These are phyloP conservation scores for Macaca nemestrina DNA, from an alignment of 2,113 vertebrate species.

Conservation along the genomic window DNA sequence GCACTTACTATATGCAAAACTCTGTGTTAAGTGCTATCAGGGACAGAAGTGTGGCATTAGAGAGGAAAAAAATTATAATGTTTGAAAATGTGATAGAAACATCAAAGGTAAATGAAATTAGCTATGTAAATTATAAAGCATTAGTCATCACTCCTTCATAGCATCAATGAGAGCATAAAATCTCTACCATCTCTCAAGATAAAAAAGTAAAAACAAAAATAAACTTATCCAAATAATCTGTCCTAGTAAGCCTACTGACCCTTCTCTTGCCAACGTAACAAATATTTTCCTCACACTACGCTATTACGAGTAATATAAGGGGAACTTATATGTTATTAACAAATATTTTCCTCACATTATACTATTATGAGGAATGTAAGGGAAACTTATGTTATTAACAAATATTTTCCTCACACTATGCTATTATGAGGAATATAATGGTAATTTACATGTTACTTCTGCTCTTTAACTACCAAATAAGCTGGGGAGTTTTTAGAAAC, in stretches of 20 bases:
- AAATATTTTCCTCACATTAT: not conserved
- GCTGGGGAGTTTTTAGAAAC: not conserved
- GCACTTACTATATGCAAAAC: conserved; percentile 11
- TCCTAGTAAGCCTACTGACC: not conserved
- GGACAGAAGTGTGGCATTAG: conserved; percentile 3
- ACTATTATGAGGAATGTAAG: too few species aligned
- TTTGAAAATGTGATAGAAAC: conserved; percentile 61
- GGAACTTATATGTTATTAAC: not conserved
- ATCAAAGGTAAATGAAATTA: conserved; percentile 66
- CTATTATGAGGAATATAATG: too few species aligned
- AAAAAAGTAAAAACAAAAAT: not conserved
- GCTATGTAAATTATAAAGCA: conserved; percentile 25
- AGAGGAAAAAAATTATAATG: conserved; percentile 46
- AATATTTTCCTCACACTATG: not conserved
- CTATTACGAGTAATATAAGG: not conserved
- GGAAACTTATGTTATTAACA: not conserved
- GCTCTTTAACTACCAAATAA: not conserved
- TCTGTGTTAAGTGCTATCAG: conserved; percentile 40
- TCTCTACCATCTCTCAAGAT: not conserved
- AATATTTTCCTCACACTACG: not conserved
- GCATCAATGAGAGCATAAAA: not conserved
- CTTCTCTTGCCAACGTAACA: not conserved
- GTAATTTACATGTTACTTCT: not conserved
- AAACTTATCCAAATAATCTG: not conserved
- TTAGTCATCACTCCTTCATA: not conserved